These are phyloP conservation scores for Pelecanus crispus DNA, from an alignment of 2,113 vertebrate species.

Conservation along the genomic window DNA sequence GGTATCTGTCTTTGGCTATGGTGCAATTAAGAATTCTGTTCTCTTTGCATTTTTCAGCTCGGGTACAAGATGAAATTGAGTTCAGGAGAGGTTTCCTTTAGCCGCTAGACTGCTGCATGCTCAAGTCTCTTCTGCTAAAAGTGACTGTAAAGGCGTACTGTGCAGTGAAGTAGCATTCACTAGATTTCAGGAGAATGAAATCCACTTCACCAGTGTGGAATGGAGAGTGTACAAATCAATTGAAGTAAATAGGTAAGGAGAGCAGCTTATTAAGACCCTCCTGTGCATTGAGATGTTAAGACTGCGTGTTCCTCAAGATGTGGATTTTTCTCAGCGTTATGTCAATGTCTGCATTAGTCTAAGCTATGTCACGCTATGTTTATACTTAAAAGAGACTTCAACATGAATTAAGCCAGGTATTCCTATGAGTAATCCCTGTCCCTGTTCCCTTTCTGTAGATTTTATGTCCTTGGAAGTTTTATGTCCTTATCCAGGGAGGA, in stretches of 20 bases:
- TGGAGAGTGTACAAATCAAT: background rate
- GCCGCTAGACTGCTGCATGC: background rate
- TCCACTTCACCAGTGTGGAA: background rate
- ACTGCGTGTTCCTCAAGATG: background rate
- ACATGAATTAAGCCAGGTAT: background rate
- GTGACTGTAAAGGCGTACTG: background rate
- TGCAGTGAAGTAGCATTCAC: background rate
- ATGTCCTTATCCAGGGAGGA: background rate
- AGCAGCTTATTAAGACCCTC: background rate
- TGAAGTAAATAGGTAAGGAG: background rate
- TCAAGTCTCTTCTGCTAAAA: background rate
- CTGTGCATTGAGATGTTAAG: background rate
- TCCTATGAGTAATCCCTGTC: background rate
- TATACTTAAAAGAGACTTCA: background rate
- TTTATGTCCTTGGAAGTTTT: background rate
- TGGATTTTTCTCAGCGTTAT: background rate
- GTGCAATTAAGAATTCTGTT: background rate
- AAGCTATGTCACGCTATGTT: background rate
- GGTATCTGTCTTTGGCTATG: background rate
- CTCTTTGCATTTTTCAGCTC: slow-evolving; percentile 11
- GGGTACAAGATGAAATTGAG: background rate
- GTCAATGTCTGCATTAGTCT: background rate
- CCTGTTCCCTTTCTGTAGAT: background rate
- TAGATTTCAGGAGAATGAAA: background rate
- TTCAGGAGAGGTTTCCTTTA: background rate